Percentiles rank a stretch among this genome's conserved stretches.
Conservation (phyloP, 2,113 vertebrate species). For the Dicrurus megarhynchus region DNA sequence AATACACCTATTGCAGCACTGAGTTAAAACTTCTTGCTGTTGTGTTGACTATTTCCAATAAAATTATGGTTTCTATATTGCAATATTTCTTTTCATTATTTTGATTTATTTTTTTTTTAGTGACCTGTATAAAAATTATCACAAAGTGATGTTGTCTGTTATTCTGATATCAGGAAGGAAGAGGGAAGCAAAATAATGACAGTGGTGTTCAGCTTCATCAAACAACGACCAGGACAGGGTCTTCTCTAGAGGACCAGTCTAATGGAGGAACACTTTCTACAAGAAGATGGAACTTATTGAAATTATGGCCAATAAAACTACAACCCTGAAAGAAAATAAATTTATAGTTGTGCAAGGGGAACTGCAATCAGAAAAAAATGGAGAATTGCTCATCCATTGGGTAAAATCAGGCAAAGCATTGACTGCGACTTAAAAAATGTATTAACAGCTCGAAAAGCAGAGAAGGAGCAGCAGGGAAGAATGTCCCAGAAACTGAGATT, state of each 20-base stretch:
- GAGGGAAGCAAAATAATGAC: not conserved
- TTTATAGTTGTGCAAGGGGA: not conserved
- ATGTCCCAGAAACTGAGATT: not conserved
- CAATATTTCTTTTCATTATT: not conserved
- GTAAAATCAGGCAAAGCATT: not conserved
- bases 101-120: not conserved
- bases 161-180: not conserved
- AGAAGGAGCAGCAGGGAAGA: not conserved
- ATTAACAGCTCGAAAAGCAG: not conserved
- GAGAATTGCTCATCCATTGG: not conserved
- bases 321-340: not conserved
- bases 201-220: not conserved
- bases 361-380: not conserved
- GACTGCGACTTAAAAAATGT: not conserved
- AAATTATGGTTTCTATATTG: not conserved
- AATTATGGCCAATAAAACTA: not conserved
- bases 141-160: not conserved
- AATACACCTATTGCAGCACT: not conserved
- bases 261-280: not conserved
- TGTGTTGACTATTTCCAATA: not conserved
- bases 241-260: not conserved
- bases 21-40: not conserved
- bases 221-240: not conserved
- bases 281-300: not conserved
- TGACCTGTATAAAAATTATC: not conserved